A percentile compares a stretch with the other conserved stretches of the same genome.
These are phyloP conservation scores for Choristoneura rosaceana DNA, from an alignment of 2,888 invertebrate species.

Conservation along the genomic window DNA sequence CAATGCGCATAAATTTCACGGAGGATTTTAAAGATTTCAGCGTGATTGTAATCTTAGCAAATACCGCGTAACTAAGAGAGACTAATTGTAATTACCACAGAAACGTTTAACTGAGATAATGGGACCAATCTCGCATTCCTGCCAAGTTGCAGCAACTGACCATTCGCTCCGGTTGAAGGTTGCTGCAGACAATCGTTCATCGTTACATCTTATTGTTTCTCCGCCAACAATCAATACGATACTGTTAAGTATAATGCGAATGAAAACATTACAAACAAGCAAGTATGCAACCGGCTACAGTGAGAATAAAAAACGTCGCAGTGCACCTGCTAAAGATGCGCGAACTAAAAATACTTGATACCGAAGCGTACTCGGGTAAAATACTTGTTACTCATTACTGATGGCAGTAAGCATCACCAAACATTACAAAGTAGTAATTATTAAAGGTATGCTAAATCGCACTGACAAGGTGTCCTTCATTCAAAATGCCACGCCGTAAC, in stretches of 20 bases:
- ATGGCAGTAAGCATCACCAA: not conserved
- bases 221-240: slow-evolving; percentile 41
- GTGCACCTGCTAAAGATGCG: slow-evolving; percentile 37
- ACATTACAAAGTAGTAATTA: slow-evolving; percentile 16
- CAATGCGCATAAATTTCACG: not conserved
- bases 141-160: slow-evolving; percentile 50
- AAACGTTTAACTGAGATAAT: slow-evolving; percentile 55
- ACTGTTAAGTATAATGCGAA: slow-evolving; percentile 9
- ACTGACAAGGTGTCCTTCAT: slow-evolving; percentile 44
- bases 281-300: slow-evolving; percentile 13
- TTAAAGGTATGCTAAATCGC: slow-evolving; percentile 21
- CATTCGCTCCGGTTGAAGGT: slow-evolving; percentile 67
- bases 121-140: slow-evolving; percentile 65
- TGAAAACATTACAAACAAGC: not conserved
- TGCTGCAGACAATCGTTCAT: slow-evolving; percentile 42
- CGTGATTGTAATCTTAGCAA: slow-evolving; percentile 34
- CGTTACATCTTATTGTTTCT: slow-evolving; percentile 48
- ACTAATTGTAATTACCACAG: slow-evolving; percentile 55
- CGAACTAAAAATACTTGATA: slow-evolving; percentile 12
- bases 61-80: slow-evolving; percentile 45
- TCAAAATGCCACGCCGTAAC: slow-evolving; percentile 44
- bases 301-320: slow-evolving; percentile 7
- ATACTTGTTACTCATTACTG: not conserved
- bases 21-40: slow-evolving; percentile 10
- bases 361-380: slow-evolving; percentile 9